Conservation (phyloP, 2,797 vertebrate genomes). For the Macropus fuliginosus region DNA sequence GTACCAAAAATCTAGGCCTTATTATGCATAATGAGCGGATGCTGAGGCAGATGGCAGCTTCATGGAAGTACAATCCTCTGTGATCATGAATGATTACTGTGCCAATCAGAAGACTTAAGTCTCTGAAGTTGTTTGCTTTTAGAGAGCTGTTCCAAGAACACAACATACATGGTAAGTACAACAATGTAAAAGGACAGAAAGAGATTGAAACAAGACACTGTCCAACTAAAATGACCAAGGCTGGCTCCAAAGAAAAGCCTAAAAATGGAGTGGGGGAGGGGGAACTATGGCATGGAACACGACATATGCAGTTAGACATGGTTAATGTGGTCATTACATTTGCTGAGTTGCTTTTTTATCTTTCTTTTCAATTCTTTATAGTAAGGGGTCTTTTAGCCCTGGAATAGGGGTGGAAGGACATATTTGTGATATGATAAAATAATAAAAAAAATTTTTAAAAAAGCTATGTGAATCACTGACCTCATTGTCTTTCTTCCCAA, state of each 20-base stretch:
- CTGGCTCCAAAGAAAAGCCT: neutral
- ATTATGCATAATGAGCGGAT: neutral
- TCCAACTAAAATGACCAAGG: neutral
- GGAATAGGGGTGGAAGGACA: neutral
- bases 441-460: neutral
- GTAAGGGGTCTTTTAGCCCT: neutral
- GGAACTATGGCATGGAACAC: neutral
- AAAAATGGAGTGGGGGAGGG: neutral
- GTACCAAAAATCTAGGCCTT: neutral
- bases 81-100: neutral
- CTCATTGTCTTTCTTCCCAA: neutral
- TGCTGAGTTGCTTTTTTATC: neutral
- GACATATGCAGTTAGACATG: neutral
- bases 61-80: neutral
- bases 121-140: neutral
- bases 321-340: neutral
- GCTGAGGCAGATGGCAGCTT: neutral
- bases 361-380: neutral
- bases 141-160: neutral
- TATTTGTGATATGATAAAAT: neutral
- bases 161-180: neutral
- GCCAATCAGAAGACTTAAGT: neutral
- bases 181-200: neutral
- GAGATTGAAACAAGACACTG: neutral
- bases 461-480: neutral